Base-by-base conservation (phyloP, 2,888 invertebrate genomes). In the Chirona hameri region DNA sequence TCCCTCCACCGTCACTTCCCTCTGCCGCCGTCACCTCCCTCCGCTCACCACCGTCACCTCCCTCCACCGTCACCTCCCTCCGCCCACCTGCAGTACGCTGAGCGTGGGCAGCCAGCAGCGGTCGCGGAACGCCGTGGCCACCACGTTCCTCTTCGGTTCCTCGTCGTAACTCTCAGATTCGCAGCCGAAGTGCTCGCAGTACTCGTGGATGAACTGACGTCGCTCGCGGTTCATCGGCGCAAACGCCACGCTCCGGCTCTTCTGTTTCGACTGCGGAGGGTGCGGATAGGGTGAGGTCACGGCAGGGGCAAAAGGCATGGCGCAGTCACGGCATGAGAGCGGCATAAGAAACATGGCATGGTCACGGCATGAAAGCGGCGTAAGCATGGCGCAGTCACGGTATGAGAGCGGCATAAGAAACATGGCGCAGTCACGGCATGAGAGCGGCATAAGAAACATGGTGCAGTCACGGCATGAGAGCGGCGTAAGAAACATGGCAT, bases 61-160 rank as follows among this genome's bases (percentile, higher is more conserved):
- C n/a, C n/a, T n/a, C n/a, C n/a, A n/a, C n/a, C n/a, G n/a, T n/a
- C n/a, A n/a, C n/a, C n/a, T n/a, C n/a, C n/a, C n/a, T n/a, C n/a
- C n/a, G 52, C 12, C 65, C 60, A 83, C 83, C 21, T 81, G 69
- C 83, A 85, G 27, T 27, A 85, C 83, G 82, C 84, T 85, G 46
- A 83, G 57, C 3, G 84, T 83, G 9, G 85, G 85, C 79, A 84
- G 81, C 82, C 82, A 83, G 81, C 84, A 84, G 24, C 60, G 46
- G 29, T 31, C 48, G 0, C 52, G 79, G 48, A 24, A 29, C 12
- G 97, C 96, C 27, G 95, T 96, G 46, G 95, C 95, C n/a, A 97
- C 95, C 27, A 98, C 94, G 89, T 98, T 98, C 84, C 97, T 91
- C 88, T 98, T 97, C 0, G 98, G 98, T 87, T 98, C 98, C 31